Evolutionary conservation across 2,113 vertebrate genomes (phyloP), one percentile per base, ranked within the genome.

Genomic region (Podarcis cretensis): DNA sequence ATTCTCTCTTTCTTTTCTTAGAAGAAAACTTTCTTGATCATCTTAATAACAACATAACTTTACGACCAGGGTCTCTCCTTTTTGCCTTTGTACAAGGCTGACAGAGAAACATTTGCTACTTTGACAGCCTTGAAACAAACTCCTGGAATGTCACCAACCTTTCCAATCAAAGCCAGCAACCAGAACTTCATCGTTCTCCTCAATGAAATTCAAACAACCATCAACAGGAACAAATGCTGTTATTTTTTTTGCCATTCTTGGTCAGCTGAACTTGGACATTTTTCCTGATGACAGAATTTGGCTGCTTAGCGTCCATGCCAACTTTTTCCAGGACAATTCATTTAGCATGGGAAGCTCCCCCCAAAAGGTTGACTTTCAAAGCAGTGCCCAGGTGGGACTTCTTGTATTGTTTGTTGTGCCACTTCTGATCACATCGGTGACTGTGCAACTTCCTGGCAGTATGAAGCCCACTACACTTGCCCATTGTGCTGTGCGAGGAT

Each of bases 171-270:
- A 98, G 0, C 98, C 98, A 93, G 98, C 98, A 92, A 98, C 98
- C 96, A 98, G 95, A 92, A 98, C 97, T 93, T 98, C 98, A 25
- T 98, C 98, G 30, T 99, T 99, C 69, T 99, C 98, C 98, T 99
- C 98, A 30, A 98, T 98, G 93, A 98, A 98, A 93, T 98, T 98
- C 93, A 98, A 95, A 92, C 97, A 98, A 48, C 98, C 98, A 37
- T 98, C 98, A 1, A 98, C 98, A 87, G 97, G 97, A 92, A 98
- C 97, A 89, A 98, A 98, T 68, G 97, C 98, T 27, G 97, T 98
- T 95, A 98, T 93, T 99, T 98, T 99, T 98, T 92, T 98, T 98
- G 93, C 97, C 98, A 2, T 98, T 98, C 95, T 98, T 98, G 90
- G 98, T 98, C 89, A 98, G 96, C 91, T 98, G 98, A 68, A 98